Evolutionary conservation across 2,797 vertebrate species (phyloP).

Genomic region (Oreochromis mossambicus): DNA sequence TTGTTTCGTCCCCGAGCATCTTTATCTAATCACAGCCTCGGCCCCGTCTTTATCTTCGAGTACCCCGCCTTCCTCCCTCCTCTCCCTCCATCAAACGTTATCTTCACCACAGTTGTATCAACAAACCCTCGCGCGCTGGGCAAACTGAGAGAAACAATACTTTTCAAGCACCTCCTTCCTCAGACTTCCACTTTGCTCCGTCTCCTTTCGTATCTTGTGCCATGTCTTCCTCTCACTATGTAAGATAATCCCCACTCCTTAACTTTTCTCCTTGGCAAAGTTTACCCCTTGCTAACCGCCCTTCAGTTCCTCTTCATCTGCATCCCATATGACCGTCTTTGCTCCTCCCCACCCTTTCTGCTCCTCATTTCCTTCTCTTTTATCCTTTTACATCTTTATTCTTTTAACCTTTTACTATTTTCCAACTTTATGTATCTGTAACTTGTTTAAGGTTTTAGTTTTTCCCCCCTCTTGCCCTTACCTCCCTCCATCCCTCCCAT

Average conservation of each 20-base stretch:
- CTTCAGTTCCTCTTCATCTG: background rate
- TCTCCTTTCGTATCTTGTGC: background rate
- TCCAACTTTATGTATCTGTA: background rate
- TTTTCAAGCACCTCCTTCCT: background rate
- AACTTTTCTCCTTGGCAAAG: background rate
- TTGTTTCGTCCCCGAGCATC: background rate
- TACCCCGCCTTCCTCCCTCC: slow-evolving; percentile 9
- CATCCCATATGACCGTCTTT: background rate
- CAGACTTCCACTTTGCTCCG: slow-evolving; percentile 8
- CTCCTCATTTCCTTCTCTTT: background rate
- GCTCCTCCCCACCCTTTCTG: background rate
- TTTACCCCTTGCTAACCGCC: background rate
- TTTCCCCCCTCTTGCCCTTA: background rate
- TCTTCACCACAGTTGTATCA: slow-evolving; percentile 29
- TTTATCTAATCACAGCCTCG: slow-evolving; percentile 29
- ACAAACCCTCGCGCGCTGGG: slow-evolving; percentile 3
- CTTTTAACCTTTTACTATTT: background rate
- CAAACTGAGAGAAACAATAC: slow-evolving; percentile 4
- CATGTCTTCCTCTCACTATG: background rate
- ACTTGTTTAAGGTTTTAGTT: background rate
- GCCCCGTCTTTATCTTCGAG: background rate
- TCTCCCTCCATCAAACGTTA: background rate
- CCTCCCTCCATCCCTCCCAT: background rate
- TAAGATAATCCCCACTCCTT: background rate
- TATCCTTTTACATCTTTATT: background rate